These are phyloP conservation scores for Erpobdella octoculata DNA, from an alignment of 2,888 invertebrate genomes.

Conservation along the genomic window DNA sequence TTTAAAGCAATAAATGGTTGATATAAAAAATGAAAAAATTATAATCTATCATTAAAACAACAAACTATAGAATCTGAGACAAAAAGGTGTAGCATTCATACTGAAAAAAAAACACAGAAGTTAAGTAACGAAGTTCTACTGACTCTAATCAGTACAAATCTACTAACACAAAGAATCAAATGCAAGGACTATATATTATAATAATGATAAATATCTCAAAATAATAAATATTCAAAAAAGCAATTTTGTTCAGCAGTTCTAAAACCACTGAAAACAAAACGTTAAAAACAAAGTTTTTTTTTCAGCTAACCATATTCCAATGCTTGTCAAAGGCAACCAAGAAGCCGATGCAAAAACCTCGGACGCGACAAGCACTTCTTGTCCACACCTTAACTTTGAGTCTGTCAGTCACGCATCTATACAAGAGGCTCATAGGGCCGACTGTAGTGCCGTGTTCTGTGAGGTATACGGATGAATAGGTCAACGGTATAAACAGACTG, in stretches of 20 bases:
- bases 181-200: too few relatives aligned
- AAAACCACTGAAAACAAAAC: background rate
- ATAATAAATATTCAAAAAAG: background rate
- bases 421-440: conserved; percentile 45
- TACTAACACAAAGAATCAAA: too few relatives aligned
- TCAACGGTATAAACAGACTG: background rate
- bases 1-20: too few relatives aligned
- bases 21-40: too few relatives aligned
- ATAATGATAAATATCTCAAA: too few relatives aligned
- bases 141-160: too few relatives aligned
- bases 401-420: conserved; percentile 43
- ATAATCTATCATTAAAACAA: too few relatives aligned
- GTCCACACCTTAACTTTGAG: conserved; percentile 62
- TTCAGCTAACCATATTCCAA: conserved; percentile 72
- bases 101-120: too few relatives aligned
- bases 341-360: conserved; percentile 70
- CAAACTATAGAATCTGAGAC: too few relatives aligned
- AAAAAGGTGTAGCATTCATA: too few relatives aligned
- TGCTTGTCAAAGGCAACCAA: conserved; percentile 83
- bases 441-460: background rate
- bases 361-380: conserved; percentile 63
- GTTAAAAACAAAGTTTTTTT: background rate
- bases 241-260: background rate
- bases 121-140: too few relatives aligned
- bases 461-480: too few relatives aligned